phyloP scores from a whole-genome alignment of 2,797 vertebrate genomes.

The Poeciliopsis presidionis region DNA sequence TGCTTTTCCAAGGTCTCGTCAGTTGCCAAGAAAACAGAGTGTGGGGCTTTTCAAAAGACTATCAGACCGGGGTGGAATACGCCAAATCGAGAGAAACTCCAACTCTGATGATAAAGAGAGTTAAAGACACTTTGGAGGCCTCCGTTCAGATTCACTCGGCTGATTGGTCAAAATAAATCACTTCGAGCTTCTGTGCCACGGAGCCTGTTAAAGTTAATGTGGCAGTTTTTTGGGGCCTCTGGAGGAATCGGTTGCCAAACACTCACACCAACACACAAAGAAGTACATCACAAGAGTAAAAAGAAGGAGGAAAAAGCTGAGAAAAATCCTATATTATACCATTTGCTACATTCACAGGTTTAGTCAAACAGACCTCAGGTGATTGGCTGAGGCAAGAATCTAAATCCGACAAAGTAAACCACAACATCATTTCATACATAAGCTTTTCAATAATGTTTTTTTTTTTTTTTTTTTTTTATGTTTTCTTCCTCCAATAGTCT shows the following conservation, averaged over 20 bases:
- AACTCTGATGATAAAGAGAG: constrained; percentile 54
- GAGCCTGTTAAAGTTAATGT: constrained; percentile 56
- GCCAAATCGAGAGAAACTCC: constrained; percentile 47
- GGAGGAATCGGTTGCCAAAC: constrained; percentile 24
- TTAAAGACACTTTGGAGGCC: constrained; percentile 51
- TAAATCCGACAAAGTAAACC: not conserved
- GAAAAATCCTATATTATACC: not conserved
- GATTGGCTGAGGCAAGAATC: not conserved
- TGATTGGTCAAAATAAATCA: constrained; percentile 68
- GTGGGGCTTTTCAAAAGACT: constrained; percentile 52
- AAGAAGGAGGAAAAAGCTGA: not conserved
- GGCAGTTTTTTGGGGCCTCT: constrained; percentile 32
- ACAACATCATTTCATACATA: not conserved
- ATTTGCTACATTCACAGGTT: not conserved
- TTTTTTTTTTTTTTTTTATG: not conserved
- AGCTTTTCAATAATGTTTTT: not conserved
- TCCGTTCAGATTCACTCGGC: constrained; percentile 55
- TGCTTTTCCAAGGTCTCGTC: constrained; percentile 29
- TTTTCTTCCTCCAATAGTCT: constrained; percentile 11
- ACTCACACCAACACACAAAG: constrained; percentile 11
- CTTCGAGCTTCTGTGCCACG: constrained; percentile 48
- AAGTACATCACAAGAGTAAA: not conserved
- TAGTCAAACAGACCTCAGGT: not conserved
- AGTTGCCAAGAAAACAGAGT: constrained; percentile 36
- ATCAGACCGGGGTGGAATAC: constrained; percentile 35